phyloP scores from a whole-genome alignment of 2,113 vertebrate species.

The Pituophis catenifer region DNA sequence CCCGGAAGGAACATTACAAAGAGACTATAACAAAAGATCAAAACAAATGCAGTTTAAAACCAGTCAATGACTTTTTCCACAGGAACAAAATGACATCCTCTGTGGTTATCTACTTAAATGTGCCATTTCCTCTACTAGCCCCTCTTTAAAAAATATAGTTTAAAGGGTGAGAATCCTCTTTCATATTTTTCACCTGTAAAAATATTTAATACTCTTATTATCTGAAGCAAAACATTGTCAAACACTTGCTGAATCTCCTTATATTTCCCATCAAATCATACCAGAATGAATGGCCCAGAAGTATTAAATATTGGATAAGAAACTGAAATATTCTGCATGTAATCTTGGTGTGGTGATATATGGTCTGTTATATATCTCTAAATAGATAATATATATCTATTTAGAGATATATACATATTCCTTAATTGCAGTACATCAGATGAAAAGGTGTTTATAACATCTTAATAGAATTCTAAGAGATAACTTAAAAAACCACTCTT shows the following conservation, averaged over 20 bases:
- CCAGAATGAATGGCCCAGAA: not conserved
- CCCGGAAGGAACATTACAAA: not conserved
- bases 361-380: not conserved
- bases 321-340: not conserved
- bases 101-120: constrained; percentile 3
- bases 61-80: constrained; percentile 11
- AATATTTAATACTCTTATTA: not conserved
- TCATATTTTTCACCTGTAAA: not conserved
- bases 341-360: not conserved
- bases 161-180: not conserved
- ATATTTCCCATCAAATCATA: not conserved
- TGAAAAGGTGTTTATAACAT: not conserved
- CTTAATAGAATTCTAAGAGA: not conserved
- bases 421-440: not conserved
- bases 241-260: not conserved
- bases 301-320: not conserved
- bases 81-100: not conserved
- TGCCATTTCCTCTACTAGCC: constrained; percentile 6
- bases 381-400: not conserved
- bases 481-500: not conserved
- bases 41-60: constrained; percentile 5
- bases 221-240: not conserved
- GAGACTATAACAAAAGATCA: not conserved
- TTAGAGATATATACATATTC: not conserved
- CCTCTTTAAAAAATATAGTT: not conserved